These are phyloP conservation scores for Oophaga pumilio DNA, from an alignment of 2,113 vertebrate genomes.

Conservation along the genomic window DNA sequence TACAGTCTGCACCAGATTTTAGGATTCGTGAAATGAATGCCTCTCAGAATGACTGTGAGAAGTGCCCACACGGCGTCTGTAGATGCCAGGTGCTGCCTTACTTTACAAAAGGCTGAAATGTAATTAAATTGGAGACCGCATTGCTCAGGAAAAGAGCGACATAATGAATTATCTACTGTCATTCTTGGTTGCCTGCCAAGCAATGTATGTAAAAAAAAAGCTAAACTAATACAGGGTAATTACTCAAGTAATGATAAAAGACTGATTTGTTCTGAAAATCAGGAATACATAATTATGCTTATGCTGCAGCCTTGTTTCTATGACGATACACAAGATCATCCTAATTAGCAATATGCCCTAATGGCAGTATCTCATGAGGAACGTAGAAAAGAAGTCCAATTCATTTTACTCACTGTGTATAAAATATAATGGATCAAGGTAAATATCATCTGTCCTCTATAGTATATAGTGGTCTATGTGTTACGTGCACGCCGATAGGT, in stretches of 20 bases:
- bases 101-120: neutral
- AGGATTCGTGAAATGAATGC: neutral
- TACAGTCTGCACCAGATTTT: neutral
- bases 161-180: conserved; percentile 56
- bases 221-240: conserved; percentile 64
- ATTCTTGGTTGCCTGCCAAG: conserved; percentile 59
- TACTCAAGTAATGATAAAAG: conserved; percentile 65
- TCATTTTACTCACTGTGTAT: neutral
- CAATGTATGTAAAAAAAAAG: conserved; percentile 60
- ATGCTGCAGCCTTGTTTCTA: conserved; percentile 65
- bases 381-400: neutral
- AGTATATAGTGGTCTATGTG: neutral
- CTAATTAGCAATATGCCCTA: conserved; percentile 67
- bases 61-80: neutral
- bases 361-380: conserved; percentile 54
- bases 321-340: conserved; percentile 62
- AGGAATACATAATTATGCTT: conserved; percentile 67
- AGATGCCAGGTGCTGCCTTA: neutral
- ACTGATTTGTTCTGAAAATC: conserved; percentile 64
- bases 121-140: neutral
- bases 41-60: neutral
- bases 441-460: neutral
- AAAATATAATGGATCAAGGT: neutral
- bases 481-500: too few species aligned
- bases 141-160: conserved; percentile 31